phyloP scores from a whole-genome alignment of 2,888 invertebrate species.

The Folsomia manolachei region DNA sequence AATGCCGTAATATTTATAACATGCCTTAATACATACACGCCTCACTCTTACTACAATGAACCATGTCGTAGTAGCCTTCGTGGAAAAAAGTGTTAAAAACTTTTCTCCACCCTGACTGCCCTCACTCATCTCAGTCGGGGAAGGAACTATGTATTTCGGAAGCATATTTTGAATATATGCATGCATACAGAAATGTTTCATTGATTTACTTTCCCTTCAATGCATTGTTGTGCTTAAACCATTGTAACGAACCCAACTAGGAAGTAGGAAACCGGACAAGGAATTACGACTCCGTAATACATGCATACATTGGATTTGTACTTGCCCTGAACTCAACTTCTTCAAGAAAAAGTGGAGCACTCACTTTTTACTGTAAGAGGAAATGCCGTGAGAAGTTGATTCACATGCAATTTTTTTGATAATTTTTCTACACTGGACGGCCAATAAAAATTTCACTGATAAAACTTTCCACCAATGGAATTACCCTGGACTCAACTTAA shows the following conservation, averaged over 20 bases:
- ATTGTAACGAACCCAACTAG: background rate
- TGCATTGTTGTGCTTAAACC: background rate
- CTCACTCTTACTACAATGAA: background rate
- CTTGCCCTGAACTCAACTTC: background rate
- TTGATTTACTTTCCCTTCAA: background rate
- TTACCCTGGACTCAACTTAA: background rate
- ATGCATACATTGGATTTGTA: slow-evolving; percentile 5
- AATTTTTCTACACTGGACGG: slow-evolving; percentile 46
- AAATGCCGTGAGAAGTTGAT: slow-evolving; percentile 48
- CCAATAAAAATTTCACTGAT: slow-evolving; percentile 38
- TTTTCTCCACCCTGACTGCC: background rate
- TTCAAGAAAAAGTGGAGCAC: background rate
- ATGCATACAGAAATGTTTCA: background rate
- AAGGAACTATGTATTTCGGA: slow-evolving; percentile 13
- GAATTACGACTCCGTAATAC: too few relatives aligned
- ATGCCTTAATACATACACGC: too few relatives aligned
- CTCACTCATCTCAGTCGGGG: background rate
- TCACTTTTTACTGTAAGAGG: slow-evolving; percentile 16
- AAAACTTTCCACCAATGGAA: slow-evolving; percentile 25
- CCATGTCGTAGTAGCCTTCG: background rate
- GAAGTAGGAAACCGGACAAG: slow-evolving; percentile 7
- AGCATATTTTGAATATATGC: background rate
- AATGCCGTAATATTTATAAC: too few relatives aligned
- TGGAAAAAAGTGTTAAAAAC: background rate
- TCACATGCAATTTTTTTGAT: slow-evolving; percentile 50